phyloP scores from a whole-genome alignment of 1,140 invertebrate species.

The Ephestia elutella region DNA sequence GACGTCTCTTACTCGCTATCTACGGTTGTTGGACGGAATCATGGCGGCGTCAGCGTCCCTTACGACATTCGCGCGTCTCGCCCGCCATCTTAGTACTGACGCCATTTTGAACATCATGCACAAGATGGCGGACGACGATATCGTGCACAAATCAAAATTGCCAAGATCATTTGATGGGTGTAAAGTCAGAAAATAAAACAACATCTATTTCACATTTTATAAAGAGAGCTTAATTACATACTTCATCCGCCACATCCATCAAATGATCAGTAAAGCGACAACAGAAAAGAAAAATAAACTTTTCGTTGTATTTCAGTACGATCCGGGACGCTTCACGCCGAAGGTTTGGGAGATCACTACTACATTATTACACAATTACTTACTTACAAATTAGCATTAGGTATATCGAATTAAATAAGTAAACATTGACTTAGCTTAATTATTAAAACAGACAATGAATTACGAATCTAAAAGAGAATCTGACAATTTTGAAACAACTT shows the following conservation, averaged over 20 bases:
- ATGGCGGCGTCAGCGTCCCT: conserved; percentile 55
- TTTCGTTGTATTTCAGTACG: conserved; percentile 66
- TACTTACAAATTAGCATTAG: conserved; percentile 70
- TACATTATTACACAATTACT: conserved; percentile 68
- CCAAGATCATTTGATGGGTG: conserved; percentile 17
- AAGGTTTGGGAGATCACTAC: conserved; percentile 71
- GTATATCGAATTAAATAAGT: conserved; percentile 71
- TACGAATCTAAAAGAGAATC: conserved; percentile 40
- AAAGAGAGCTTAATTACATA: conserved; percentile 31
- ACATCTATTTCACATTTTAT: conserved; percentile 11
- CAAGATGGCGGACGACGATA: conserved; percentile 20
- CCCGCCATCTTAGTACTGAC: conserved; percentile 20
- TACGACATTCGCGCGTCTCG: conserved; percentile 19
- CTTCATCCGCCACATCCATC: conserved; percentile 17
- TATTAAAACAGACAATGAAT: conserved; percentile 64
- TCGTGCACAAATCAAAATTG: conserved; percentile 26
- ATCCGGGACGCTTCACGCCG: conserved; percentile 51
- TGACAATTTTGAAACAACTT: conserved; percentile 13
- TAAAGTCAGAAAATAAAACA: conserved; percentile 12
- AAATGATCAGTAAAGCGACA: conserved; percentile 18
- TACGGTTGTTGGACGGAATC: conserved; percentile 73
- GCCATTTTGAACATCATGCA: conserved; percentile 8
- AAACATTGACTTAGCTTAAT: conserved; percentile 73
- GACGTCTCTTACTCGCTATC: conserved; percentile 72
- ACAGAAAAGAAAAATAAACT: conserved; percentile 38